Conservation (phyloP, 2,888 invertebrate genomes). For the Podotricha telesiphe region DNA sequence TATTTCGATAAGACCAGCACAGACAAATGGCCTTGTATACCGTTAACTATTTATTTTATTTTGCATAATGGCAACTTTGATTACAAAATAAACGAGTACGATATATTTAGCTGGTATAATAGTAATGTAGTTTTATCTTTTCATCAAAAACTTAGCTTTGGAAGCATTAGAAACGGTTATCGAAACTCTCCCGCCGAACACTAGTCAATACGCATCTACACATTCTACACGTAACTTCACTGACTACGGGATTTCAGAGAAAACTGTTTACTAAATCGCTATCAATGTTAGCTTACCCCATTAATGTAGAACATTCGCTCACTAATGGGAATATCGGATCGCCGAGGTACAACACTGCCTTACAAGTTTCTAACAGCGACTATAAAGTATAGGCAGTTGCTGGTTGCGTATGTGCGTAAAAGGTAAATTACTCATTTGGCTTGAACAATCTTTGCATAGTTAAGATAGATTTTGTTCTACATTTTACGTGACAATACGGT, state of each 20-base stretch:
- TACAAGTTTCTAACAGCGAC: slow-evolving; percentile 36
- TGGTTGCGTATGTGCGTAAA: slow-evolving; percentile 41
- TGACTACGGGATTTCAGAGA: slow-evolving; percentile 15
- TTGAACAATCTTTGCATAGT: slow-evolving; percentile 27
- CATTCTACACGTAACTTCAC: slow-evolving; percentile 12
- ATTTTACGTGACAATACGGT: slow-evolving; percentile 16
- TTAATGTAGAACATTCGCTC: slow-evolving; percentile 46
- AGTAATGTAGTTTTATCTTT: not conserved
- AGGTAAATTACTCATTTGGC: slow-evolving; percentile 47
- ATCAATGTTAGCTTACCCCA: slow-evolving; percentile 48
- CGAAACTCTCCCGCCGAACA: not conserved
- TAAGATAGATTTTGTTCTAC: slow-evolving; percentile 23
- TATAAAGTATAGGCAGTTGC: slow-evolving; percentile 37
- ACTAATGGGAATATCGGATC: slow-evolving; percentile 67
- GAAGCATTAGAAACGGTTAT: not conserved
- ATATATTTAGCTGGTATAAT: not conserved
- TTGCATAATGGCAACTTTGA: slow-evolving; percentile 40
- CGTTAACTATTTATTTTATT: slow-evolving; percentile 44
- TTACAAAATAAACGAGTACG: not conserved
- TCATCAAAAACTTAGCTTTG: not conserved
- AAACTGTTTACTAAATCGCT: slow-evolving; percentile 42
- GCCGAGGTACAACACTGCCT: slow-evolving; percentile 43
- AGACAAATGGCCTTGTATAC: slow-evolving; percentile 41
- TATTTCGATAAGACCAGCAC: slow-evolving; percentile 36
- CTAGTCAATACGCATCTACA: slow-evolving; percentile 12